Evolutionary conservation across 2,113 vertebrate genomes (phyloP).

Genomic region (Heterotis niloticus): DNA sequence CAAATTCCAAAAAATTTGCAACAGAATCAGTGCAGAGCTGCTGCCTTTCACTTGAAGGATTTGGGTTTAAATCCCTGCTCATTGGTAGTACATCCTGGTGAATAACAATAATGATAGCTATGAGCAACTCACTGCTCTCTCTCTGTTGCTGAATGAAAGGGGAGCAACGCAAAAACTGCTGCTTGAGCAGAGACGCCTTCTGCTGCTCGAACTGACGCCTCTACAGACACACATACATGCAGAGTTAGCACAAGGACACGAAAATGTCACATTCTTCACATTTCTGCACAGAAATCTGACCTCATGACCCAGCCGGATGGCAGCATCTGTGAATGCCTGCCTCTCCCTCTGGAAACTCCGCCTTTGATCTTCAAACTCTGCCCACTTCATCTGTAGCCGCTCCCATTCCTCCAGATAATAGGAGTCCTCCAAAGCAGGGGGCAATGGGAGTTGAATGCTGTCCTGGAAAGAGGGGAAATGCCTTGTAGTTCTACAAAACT

Average conservation of each 20-base stretch:
- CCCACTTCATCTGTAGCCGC: conserved; percentile 53
- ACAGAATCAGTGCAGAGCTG: background rate
- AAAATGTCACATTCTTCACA: too few relatives aligned
- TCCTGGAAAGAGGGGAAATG: conserved; percentile 45
- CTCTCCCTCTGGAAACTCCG: conserved; percentile 67
- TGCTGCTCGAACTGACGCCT: conserved; percentile 64
- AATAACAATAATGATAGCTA: background rate
- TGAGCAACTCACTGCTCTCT: conserved; percentile 45
- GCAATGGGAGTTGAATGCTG: conserved; percentile 37
- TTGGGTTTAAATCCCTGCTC: too few relatives aligned
- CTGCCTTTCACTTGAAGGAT: too few relatives aligned
- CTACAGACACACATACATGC: conserved; percentile 42
- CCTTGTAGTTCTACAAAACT: too few relatives aligned
- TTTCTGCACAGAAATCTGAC: conserved; percentile 34
- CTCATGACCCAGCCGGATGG: conserved; percentile 69
- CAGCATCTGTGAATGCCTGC: conserved; percentile 67
- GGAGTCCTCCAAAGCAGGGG: conserved; percentile 49
- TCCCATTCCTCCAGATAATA: conserved; percentile 73
- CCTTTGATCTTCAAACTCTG: conserved; percentile 57
- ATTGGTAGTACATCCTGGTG: background rate
- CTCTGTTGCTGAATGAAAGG: conserved; percentile 36
- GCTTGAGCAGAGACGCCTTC: conserved; percentile 56
- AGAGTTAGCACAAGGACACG: background rate
- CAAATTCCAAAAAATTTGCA: background rate
- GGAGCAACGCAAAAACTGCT: conserved; percentile 58